Base-by-base conservation (phyloP, 1,140 invertebrate genomes). In the Neuroterus valhalla region DNA sequence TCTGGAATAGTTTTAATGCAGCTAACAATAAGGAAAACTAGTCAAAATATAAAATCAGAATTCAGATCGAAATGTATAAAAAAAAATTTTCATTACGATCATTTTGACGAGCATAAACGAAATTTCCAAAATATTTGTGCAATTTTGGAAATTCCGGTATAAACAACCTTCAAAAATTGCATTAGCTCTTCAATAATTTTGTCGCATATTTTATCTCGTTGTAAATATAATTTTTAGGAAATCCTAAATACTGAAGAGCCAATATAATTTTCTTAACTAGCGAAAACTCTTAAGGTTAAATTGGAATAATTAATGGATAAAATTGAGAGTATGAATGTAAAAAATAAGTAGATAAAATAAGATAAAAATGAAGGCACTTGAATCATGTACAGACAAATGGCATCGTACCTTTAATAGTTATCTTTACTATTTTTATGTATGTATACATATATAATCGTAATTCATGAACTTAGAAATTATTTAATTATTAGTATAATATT, bases 371-470 rank as follows among this genome's bases (percentile, higher is more conserved):
- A 62, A 14, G 12, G 26, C 66, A 72, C 23, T 72, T n/a, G 23
- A 72, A 66, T 50, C 48, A 66, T 71, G 67, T 66, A 70, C 38
- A 66, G 55, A 70, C 14, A 70, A 66, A 66, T 42, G 19, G 44
- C 19, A 23, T 12, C 48, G 45, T 62, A 62, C 8, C 48, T 50
- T 62, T 62, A 62, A 62, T 62, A 31, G 14, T 62, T 44, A 68
- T 44, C 17, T 50, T 62, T 66, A 19, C 55, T 38, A 21, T 44
- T 67, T 14, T 67, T 72, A 72, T 26, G 26, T 67, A 72, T 72
- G 43, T 72, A 72, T 72, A 38, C 66, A 67, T 72, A 67, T 44
- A 52, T 23, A 75, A 71, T n/a, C 46, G 55, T 76, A 68, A 71
- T 31, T 26, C 4, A 26, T 26, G 26, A 26, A 26, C 26, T 26